These are phyloP conservation scores for Salvelinus sp. DNA, from an alignment of 2,113 vertebrate genomes.

Conservation along the genomic window DNA sequence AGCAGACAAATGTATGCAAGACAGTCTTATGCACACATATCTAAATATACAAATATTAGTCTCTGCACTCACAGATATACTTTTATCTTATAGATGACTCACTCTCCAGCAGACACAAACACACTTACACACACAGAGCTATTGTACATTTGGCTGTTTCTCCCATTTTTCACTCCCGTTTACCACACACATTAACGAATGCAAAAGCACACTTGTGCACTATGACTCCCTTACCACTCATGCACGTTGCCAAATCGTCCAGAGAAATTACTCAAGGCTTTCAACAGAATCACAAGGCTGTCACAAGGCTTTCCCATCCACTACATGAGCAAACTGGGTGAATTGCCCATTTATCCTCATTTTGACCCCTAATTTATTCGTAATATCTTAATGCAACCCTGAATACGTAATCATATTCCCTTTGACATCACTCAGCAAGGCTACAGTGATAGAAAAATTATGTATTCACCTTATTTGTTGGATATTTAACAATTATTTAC, in stretches of 20 bases:
- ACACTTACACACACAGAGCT: not conserved
- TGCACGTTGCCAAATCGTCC: slow-evolving; percentile 36
- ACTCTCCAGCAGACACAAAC: not conserved
- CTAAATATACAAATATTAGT: too few relatives aligned
- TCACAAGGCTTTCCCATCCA: slow-evolving; percentile 34
- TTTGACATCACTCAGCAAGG: slow-evolving; percentile 34
- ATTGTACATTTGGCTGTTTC: not conserved
- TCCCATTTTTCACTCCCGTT: not conserved
- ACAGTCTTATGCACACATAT: not conserved
- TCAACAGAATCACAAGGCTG: slow-evolving; percentile 16
- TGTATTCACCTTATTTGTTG: too few relatives aligned
- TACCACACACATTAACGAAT: not conserved
- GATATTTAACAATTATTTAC: too few relatives aligned
- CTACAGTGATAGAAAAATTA: not conserved
- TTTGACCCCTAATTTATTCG: slow-evolving; percentile 44
- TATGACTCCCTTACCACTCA: slow-evolving; percentile 21
- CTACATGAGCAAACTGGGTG: slow-evolving; percentile 30
- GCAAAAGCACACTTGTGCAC: slow-evolving; percentile 33
- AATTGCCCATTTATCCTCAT: slow-evolving; percentile 51
- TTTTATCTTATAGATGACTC: too few relatives aligned
- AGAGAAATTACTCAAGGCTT: slow-evolving; percentile 46
- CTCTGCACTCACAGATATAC: too few relatives aligned
- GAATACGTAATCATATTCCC: slow-evolving; percentile 45
- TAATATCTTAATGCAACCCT: slow-evolving; percentile 37
- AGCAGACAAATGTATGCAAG: slow-evolving; percentile 2